phyloP scores from a whole-genome alignment of 2,113 vertebrate genomes.

The Peucedramus taeniatus region DNA sequence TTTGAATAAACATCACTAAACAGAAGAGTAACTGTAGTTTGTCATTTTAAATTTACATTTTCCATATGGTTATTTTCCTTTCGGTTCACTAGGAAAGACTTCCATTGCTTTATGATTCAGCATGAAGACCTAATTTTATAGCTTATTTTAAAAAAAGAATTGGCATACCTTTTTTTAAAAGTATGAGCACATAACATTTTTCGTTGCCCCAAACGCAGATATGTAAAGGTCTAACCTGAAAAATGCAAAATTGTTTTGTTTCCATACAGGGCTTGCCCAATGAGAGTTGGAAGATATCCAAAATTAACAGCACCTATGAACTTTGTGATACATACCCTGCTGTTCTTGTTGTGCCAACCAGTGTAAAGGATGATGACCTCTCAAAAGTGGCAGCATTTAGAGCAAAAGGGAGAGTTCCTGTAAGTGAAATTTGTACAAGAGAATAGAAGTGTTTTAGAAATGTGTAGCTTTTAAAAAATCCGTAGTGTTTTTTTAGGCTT shows the following conservation, averaged over 20 bases:
- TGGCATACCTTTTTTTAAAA: neutral
- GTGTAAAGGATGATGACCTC: conserved; percentile 89
- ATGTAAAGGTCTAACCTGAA: neutral
- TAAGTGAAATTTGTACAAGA: conserved; percentile 68
- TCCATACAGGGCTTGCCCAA: conserved; percentile 88
- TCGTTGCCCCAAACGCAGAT: neutral
- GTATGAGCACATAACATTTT: neutral
- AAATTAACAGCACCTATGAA: conserved; percentile 88
- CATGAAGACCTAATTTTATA: neutral
- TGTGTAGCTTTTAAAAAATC: neutral
- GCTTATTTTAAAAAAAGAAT: neutral
- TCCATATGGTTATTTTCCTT: neutral
- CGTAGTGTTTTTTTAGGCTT: neutral
- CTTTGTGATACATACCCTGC: conserved; percentile 95
- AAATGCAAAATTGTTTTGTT: neutral
- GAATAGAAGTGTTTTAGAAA: neutral
- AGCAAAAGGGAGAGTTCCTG: conserved; percentile 91
- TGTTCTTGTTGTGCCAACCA: conserved; percentile 88
- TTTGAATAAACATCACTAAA: neutral
- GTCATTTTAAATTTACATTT: neutral
- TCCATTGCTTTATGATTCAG: neutral
- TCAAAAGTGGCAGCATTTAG: conserved; percentile 86
- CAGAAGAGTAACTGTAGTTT: neutral
- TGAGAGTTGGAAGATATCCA: conserved; percentile 96
- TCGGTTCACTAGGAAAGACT: neutral